These are phyloP conservation scores for Aptenodytes forsteri DNA, from an alignment of 2,113 vertebrate species.

Conservation along the genomic window DNA sequence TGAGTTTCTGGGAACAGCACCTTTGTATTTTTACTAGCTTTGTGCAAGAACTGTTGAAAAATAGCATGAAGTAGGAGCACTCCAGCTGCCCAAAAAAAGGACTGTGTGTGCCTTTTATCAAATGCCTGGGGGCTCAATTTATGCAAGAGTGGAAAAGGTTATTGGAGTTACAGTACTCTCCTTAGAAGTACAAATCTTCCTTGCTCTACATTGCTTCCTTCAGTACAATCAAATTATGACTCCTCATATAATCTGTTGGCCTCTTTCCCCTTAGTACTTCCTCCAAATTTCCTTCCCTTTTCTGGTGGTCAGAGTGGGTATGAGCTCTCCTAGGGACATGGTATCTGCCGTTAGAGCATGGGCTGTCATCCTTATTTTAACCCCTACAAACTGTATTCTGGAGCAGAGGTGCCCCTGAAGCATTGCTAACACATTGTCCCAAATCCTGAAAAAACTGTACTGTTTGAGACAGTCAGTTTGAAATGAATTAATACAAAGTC, in stretches of 20 bases:
- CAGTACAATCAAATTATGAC: neutral
- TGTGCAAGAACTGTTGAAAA: neutral
- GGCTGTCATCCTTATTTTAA: neutral
- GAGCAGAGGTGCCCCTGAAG: neutral
- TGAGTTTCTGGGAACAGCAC: neutral
- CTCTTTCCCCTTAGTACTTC: neutral
- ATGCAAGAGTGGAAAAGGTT: conserved; percentile 34
- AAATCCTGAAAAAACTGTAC: neutral
- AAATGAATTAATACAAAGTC: neutral
- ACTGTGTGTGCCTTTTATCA: neutral
- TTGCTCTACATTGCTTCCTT: neutral
- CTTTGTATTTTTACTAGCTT: neutral
- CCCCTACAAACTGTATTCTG: neutral
- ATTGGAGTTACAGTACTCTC: conserved; percentile 4
- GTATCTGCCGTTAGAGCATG: neutral
- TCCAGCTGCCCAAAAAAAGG: neutral
- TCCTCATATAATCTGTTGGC: neutral
- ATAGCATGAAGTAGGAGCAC: neutral
- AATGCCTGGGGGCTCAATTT: conserved; percentile 34
- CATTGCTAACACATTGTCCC: neutral
- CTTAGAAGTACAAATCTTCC: neutral
- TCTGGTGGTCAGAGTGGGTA: neutral
- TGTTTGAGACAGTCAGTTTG: neutral
- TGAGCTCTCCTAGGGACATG: neutral
- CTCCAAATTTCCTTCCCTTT: neutral